Conservation (phyloP, 2,888 invertebrate genomes). For the Dioctria rufipes region DNA sequence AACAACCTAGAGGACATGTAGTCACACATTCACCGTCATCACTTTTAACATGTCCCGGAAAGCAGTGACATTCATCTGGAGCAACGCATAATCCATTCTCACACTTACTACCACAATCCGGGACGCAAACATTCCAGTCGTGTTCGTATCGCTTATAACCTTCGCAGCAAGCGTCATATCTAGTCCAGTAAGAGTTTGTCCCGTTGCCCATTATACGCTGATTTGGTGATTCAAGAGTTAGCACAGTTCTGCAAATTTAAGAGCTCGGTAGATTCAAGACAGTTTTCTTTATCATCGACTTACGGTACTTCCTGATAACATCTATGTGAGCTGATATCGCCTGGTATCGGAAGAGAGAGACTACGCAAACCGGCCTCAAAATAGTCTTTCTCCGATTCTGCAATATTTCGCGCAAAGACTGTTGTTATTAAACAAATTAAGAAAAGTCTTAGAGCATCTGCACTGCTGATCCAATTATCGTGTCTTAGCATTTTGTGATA, state of each 20-base stretch:
- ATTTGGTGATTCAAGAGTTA: constrained; percentile 64
- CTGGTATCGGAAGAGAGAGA: neutral
- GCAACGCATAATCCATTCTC: constrained; percentile 76
- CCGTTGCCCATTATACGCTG: constrained; percentile 68
- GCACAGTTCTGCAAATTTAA: constrained; percentile 2
- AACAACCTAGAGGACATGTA: constrained; percentile 80
- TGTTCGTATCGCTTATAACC: constrained; percentile 78
- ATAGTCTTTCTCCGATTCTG: neutral
- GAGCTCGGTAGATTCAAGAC: neutral
- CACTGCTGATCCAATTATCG: neutral
- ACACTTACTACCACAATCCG: constrained; percentile 72
- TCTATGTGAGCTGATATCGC: constrained; percentile 54
- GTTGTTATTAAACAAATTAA: neutral
- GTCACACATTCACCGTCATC: constrained; percentile 75
- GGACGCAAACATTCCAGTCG: constrained; percentile 72
- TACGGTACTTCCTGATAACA: constrained; percentile 71
- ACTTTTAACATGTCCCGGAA: constrained; percentile 75
- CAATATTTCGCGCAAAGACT: neutral
- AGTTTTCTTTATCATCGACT: constrained; percentile 61
- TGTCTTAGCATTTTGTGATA: neutral
- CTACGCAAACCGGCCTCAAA: neutral
- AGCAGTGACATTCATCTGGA: constrained; percentile 74
- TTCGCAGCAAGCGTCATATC: constrained; percentile 80
- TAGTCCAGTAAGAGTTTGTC: constrained; percentile 76
- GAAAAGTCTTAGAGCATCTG: neutral